phyloP scores from a whole-genome alignment of 2,113 vertebrate species.

The Amphiprion percula region DNA sequence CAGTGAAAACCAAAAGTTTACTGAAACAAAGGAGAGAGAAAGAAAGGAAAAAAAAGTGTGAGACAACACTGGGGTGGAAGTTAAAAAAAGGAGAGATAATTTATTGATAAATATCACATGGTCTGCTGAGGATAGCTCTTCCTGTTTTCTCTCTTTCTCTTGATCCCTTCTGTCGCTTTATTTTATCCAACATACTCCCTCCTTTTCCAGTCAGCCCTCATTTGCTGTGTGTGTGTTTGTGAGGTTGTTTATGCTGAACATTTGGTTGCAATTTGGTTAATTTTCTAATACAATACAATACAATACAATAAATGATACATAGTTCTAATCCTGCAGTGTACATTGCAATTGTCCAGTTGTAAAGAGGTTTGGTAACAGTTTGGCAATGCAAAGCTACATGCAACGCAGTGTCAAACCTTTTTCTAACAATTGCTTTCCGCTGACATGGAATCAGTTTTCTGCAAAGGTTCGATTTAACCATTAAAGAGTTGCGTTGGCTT shows the following conservation, averaged over 20 bases:
- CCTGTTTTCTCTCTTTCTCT: conserved; percentile 54
- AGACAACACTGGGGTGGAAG: conserved; percentile 69
- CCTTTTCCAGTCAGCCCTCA: not conserved
- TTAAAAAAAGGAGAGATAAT: conserved; percentile 77
- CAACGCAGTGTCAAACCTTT: too few relatives aligned
- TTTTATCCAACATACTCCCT: conserved; percentile 20
- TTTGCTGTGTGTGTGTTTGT: conserved; percentile 25
- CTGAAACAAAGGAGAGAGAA: conserved; percentile 79
- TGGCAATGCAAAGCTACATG: too few relatives aligned
- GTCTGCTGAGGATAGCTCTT: conserved; percentile 77
- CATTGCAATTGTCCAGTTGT: too few relatives aligned
- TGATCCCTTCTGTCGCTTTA: conserved; percentile 11
- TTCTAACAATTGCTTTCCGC: too few relatives aligned
- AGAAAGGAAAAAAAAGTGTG: conserved; percentile 39
- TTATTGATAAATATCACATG: conserved; percentile 88
- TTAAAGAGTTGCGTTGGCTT: too few relatives aligned
- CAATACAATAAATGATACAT: not conserved
- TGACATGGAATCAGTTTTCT: too few relatives aligned
- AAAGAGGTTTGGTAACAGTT: too few relatives aligned
- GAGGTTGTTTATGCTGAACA: conserved; percentile 16
- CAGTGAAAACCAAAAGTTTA: conserved; percentile 85
- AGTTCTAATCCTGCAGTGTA: too few relatives aligned
- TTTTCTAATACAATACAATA: not conserved
- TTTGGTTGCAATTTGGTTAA: too few relatives aligned
- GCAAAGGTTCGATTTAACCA: too few relatives aligned